These are phyloP conservation scores for Anser brachyrhynchus DNA, from an alignment of 2,113 vertebrate species.

Conservation along the genomic window DNA sequence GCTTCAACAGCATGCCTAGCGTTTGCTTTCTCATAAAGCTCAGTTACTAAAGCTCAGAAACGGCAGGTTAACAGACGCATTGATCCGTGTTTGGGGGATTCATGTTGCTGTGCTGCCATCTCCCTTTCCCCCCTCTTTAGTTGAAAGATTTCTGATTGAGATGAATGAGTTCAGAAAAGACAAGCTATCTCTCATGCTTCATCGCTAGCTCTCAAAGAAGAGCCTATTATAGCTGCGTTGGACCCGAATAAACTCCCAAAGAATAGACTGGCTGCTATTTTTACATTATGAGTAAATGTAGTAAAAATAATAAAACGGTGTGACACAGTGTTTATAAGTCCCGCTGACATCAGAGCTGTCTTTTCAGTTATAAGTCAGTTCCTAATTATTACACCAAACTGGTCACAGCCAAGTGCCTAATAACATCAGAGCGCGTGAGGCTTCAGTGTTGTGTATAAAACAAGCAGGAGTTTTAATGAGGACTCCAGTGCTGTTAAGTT, in stretches of 20 bases:
- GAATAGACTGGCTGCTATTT: constrained; percentile 76
- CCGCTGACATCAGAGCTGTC: constrained; percentile 62
- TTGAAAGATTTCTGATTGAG: constrained; percentile 63
- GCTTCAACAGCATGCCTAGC: background rate
- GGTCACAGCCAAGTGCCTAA: constrained; percentile 62
- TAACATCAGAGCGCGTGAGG: background rate
- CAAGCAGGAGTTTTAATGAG: constrained; percentile 40
- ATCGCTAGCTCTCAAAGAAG: constrained; percentile 35
- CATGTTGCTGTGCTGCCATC: background rate
- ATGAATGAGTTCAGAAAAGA: constrained; percentile 58
- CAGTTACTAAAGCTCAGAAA: background rate
- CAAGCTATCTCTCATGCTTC: constrained; percentile 48
- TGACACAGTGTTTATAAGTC: constrained; percentile 69
- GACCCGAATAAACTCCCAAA: constrained; percentile 73
- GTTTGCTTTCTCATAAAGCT: background rate
- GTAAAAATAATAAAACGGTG: constrained; percentile 78
- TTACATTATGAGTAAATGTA: constrained; percentile 76
- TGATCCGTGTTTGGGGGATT: background rate
- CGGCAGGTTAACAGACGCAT: background rate
- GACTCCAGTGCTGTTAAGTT: constrained; percentile 14
- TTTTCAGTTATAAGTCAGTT: constrained; percentile 54
- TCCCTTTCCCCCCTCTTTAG: constrained; percentile 30
- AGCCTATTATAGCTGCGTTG: constrained; percentile 32
- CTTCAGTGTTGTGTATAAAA: background rate
- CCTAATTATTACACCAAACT: constrained; percentile 74